Percentiles rank a stretch among this genome's conserved stretches.
These are phyloP conservation scores for Margaritifera margaritifera DNA, from an alignment of 2,888 invertebrate genomes.

Conservation along the genomic window DNA sequence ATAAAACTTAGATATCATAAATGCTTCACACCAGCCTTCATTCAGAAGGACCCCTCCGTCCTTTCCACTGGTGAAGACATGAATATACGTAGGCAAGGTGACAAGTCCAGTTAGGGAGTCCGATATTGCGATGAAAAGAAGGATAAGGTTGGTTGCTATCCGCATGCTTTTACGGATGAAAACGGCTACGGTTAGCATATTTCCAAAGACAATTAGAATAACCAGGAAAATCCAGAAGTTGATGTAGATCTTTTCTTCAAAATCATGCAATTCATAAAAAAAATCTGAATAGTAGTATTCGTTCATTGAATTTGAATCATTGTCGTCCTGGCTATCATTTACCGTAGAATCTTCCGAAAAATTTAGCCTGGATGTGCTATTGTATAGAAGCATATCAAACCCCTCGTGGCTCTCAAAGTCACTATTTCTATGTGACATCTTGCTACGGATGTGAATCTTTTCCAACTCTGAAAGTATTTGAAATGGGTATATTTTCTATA, in stretches of 20 bases:
- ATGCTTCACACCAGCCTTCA: too few relatives aligned
- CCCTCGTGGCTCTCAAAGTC: too few relatives aligned
- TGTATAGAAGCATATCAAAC: too few relatives aligned
- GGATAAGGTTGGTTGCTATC: constrained; percentile 24
- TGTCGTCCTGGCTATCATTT: too few relatives aligned
- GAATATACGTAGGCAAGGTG: constrained; percentile 26
- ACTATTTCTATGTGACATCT: too few relatives aligned
- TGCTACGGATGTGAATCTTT: too few relatives aligned
- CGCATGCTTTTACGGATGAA: constrained; percentile 30
- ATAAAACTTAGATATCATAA: constrained; percentile 30
- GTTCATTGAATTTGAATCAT: background rate
- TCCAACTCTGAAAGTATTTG: too few relatives aligned
- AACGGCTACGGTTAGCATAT: constrained; percentile 22
- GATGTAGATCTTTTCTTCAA: constrained; percentile 28
- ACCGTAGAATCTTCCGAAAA: too few relatives aligned
- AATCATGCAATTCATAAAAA: constrained; percentile 28
- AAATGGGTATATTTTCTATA: too few relatives aligned
- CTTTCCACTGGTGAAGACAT: constrained; percentile 17
- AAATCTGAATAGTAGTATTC: constrained; percentile 20
- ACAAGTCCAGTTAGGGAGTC: constrained; percentile 34
- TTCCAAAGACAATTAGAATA: constrained; percentile 25
- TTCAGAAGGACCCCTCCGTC: constrained; percentile 16
- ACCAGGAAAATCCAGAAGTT: constrained; percentile 31
- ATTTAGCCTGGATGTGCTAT: too few relatives aligned
- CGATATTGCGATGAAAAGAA: constrained; percentile 30